These are phyloP conservation scores for Atta colombica DNA, from an alignment of 1,140 invertebrate genomes.

Conservation along the genomic window DNA sequence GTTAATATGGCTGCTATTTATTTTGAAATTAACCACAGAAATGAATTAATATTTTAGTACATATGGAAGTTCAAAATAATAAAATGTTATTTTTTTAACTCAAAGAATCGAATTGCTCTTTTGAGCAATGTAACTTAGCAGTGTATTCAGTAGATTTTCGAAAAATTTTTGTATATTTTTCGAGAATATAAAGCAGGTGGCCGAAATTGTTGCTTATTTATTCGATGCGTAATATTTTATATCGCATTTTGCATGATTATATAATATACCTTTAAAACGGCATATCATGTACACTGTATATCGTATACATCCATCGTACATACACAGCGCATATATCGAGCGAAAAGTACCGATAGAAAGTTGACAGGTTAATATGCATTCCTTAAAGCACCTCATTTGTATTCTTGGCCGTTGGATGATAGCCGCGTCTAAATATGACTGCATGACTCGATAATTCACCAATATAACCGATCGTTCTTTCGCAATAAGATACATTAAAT, in stretches of 20 bases:
- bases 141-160: no score
- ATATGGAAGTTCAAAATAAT: no score
- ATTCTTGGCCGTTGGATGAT: neutral
- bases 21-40: no score
- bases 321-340: neutral
- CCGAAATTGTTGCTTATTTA: neutral
- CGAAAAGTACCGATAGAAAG: neutral
- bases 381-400: neutral
- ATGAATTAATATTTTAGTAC: no score
- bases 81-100: no score
- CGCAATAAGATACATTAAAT: neutral
- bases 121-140: no score
- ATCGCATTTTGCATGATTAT: neutral
- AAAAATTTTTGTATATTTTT: no score
- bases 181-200: no score
- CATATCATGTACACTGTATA: neutral
- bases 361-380: neutral
- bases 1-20: no score
- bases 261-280: neutral
- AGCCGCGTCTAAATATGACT: neutral
- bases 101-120: no score
- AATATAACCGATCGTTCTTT: neutral
- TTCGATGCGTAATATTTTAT: neutral
- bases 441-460: neutral
- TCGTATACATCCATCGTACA: neutral